These are phyloP conservation scores for Pyralis farinalis DNA, from an alignment of 2,888 invertebrate species.

Conservation along the genomic window DNA sequence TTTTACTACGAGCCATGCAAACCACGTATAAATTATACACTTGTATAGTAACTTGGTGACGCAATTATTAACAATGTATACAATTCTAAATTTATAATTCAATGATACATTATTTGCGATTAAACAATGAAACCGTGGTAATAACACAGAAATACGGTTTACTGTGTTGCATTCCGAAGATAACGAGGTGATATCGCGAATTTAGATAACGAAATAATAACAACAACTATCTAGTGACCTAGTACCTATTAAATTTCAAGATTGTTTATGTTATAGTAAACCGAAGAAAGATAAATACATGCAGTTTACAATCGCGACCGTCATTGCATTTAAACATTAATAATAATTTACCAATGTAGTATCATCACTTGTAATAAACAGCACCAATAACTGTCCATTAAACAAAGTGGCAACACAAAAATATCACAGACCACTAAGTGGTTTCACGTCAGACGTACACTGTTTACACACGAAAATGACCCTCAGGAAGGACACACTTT, in stretches of 20 bases:
- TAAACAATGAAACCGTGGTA: too few species aligned
- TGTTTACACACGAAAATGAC: conserved; percentile 13
- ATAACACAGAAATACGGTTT: too few species aligned
- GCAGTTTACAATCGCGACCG: neutral
- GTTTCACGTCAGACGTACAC: neutral
- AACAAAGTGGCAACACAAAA: neutral
- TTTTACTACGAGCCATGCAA: neutral
- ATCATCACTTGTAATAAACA: neutral
- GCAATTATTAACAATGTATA: too few species aligned
- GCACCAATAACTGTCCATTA: neutral
- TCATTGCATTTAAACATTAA: conserved; percentile 1
- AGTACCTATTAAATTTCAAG: too few species aligned
- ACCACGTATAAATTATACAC: neutral
- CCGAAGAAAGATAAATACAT: too few species aligned
- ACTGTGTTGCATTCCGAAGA: too few species aligned
- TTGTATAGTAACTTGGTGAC: neutral
- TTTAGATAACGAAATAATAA: too few species aligned
- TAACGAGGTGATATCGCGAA: too few species aligned
- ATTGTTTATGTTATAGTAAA: too few species aligned
- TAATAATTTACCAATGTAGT: neutral
- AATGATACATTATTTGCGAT: too few species aligned
- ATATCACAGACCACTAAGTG: neutral
- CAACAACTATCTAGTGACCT: too few species aligned
- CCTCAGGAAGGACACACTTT: conserved; percentile 16
- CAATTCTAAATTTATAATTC: too few species aligned